A percentile compares a stretch with the other conserved stretches of the same genome.
phyloP scores from a whole-genome alignment of 2,797 vertebrate genomes.

The Gobionotothen gibberifrons region DNA sequence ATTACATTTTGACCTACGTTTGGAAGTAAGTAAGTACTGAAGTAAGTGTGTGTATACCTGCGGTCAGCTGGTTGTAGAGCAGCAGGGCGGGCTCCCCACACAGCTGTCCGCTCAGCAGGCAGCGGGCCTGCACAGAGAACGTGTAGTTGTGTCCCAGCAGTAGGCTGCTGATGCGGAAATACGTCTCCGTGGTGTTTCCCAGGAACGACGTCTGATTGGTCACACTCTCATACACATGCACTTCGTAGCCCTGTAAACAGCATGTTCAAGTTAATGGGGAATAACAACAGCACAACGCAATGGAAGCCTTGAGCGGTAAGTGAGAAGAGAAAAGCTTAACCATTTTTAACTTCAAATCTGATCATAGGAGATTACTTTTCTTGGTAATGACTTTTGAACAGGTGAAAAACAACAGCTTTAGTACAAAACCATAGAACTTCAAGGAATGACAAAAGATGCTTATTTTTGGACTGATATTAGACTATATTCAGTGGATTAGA shows the following conservation, averaged over 20 bases:
- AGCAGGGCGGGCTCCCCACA: conserved; percentile 93
- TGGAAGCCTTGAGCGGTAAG: too few relatives aligned
- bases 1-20: too few relatives aligned
- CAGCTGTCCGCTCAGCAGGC: conserved; percentile 90
- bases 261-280: not conserved
- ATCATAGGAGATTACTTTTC: too few relatives aligned
- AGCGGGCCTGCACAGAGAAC: conserved; percentile 93
- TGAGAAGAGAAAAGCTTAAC: too few relatives aligned
- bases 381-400: too few relatives aligned
- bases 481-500: not conserved
- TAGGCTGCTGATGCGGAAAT: conserved; percentile 92
- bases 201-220: conserved; percentile 89
- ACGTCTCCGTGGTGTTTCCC: conserved; percentile 95
- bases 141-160: conserved; percentile 94
- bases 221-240: conserved; percentile 91
- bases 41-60: conserved; percentile 64
- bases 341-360: too few relatives aligned
- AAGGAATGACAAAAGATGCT: too few relatives aligned
- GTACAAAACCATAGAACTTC: not conserved
- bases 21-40: too few relatives aligned
- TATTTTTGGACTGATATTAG: too few relatives aligned
- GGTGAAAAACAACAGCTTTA: too few relatives aligned
- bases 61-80: conserved; percentile 87
- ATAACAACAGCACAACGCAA: not conserved
- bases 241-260: conserved; percentile 90